phyloP scores from a whole-genome alignment of 2,888 invertebrate species.

The Pherbina coryleti region DNA sequence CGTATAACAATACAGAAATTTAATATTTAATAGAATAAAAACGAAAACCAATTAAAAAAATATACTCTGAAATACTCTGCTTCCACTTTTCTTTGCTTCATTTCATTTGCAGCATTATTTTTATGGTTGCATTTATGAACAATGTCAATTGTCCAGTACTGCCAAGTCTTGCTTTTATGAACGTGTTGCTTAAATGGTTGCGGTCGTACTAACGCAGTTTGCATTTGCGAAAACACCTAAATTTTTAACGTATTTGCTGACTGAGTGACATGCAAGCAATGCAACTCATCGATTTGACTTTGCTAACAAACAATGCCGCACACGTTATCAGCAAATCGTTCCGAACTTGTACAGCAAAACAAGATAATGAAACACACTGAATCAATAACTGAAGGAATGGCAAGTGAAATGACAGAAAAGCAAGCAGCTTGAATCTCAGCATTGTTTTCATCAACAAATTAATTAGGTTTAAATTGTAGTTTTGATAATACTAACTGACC shows the following conservation, averaged over 20 bases:
- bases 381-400: slow-evolving; percentile 8
- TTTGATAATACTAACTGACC: slow-evolving; percentile 17
- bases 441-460: slow-evolving; percentile 16
- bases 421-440: not conserved
- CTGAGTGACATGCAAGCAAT: not conserved
- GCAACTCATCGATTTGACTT: slow-evolving; percentile 21
- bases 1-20: too few species aligned
- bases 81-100: too few species aligned
- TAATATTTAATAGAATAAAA: too few species aligned
- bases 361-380: not conserved
- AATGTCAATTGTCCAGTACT: too few species aligned
- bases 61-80: too few species aligned
- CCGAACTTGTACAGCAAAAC: not conserved
- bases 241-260: not conserved
- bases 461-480: slow-evolving; percentile 17
- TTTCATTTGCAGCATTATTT: too few species aligned
- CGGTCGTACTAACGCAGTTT: too few species aligned
- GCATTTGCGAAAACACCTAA: too few species aligned
- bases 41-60: too few species aligned
- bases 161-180: too few species aligned
- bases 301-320: not conserved
- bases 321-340: slow-evolving; percentile 9
- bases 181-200: too few species aligned
- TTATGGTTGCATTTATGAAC: too few species aligned
- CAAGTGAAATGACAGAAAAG: not conserved